These are phyloP conservation scores for Trissolcus basalis DNA, from an alignment of 1,140 invertebrate species.

Conservation along the genomic window DNA sequence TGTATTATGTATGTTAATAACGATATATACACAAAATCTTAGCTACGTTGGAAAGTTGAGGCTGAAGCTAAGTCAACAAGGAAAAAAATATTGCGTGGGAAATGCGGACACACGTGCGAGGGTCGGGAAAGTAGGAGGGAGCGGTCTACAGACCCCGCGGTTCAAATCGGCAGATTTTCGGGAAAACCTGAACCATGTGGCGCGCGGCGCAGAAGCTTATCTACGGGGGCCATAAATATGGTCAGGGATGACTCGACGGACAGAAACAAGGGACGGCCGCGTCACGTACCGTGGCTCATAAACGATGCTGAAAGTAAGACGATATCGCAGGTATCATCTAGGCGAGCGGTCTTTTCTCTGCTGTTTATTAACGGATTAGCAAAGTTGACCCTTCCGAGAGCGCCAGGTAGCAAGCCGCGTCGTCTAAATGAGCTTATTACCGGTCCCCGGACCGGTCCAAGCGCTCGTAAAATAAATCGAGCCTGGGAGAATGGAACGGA, in stretches of 20 bases:
- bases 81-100: too few species aligned
- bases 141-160: too few species aligned
- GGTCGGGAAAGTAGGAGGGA: too few species aligned
- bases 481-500: neutral
- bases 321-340: neutral
- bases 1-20: too few species aligned
- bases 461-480: conserved; percentile 7
- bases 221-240: neutral
- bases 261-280: neutral
- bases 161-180: neutral
- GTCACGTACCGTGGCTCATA: neutral
- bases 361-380: conserved; percentile 7
- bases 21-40: too few species aligned
- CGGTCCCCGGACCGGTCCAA: neutral
- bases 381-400: conserved; percentile 1
- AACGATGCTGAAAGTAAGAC: neutral
- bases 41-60: too few species aligned
- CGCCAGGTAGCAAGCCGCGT: conserved; percentile 1
- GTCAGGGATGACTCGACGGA: too few species aligned
- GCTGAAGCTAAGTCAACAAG: too few species aligned
- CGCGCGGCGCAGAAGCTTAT: conserved; percentile 1
- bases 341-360: neutral
- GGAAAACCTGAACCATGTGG: neutral
- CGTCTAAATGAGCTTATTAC: conserved; percentile 8
- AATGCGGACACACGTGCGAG: too few species aligned